These are phyloP conservation scores for Dasysyrphus albostriatus DNA, from an alignment of 2,888 invertebrate species.

Conservation along the genomic window DNA sequence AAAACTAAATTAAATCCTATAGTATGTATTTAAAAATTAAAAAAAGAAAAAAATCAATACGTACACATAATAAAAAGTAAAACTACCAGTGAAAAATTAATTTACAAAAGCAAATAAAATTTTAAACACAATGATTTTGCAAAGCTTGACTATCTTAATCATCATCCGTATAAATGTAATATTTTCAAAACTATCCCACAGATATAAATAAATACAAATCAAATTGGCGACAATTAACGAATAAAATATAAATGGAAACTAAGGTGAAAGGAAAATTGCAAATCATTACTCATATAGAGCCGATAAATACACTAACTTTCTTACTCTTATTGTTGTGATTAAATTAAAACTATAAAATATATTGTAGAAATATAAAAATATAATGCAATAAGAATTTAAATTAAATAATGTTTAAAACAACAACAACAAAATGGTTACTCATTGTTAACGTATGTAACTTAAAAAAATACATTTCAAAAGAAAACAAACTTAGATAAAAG, in stretches of 20 bases:
- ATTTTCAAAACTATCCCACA: constrained; percentile 18
- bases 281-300: constrained; percentile 50
- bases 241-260: constrained; percentile 40
- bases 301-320: constrained; percentile 74
- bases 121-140: constrained; percentile 35
- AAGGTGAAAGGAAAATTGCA: constrained; percentile 53
- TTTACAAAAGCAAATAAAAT: constrained; percentile 32
- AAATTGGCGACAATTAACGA: constrained; percentile 25
- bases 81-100: constrained; percentile 59
- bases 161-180: constrained; percentile 27
- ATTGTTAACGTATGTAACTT: constrained; percentile 61
- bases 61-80: constrained; percentile 21
- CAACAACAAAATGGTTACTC: constrained; percentile 54
- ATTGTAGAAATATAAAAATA: constrained; percentile 40
- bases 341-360: constrained; percentile 73
- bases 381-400: constrained; percentile 64
- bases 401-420: constrained; percentile 61
- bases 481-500: constrained; percentile 42
- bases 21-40: constrained; percentile 23
- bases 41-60: constrained; percentile 4
- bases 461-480: constrained; percentile 47
- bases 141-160: constrained; percentile 35
- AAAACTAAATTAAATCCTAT: constrained; percentile 61
- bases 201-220: constrained; percentile 7
- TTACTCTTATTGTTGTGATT: constrained; percentile 83